phyloP scores from a whole-genome alignment of 2,797 vertebrate genomes.

The Erpetoichthys calabaricus region DNA sequence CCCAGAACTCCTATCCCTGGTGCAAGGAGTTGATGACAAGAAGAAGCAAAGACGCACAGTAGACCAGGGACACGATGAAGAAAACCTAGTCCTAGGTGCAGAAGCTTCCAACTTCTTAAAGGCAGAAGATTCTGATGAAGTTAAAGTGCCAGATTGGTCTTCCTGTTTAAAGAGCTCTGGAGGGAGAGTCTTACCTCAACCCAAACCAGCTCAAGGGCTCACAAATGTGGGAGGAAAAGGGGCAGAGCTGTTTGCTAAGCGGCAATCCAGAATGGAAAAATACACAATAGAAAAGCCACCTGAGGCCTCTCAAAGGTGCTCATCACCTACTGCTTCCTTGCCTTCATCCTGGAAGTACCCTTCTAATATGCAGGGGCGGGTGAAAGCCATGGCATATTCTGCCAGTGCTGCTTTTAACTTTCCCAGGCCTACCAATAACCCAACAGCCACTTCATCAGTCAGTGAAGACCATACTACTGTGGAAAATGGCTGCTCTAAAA shows the following conservation, averaged over 20 bases:
- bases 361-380: constrained; percentile 56
- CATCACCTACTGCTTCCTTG: constrained; percentile 86
- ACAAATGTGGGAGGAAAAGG: constrained; percentile 79
- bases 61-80: constrained; percentile 60
- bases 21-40: constrained; percentile 74
- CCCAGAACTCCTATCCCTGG: constrained; percentile 82
- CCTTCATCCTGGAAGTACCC: constrained; percentile 91
- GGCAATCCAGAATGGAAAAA: constrained; percentile 91
- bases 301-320: constrained; percentile 50
- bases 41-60: constrained; percentile 64
- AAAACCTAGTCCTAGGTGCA: constrained; percentile 78
- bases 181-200: constrained; percentile 59
- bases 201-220: constrained; percentile 70
- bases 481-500: constrained; percentile 70
- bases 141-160: constrained; percentile 65
- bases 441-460: constrained; percentile 49
- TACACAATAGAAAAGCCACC: constrained; percentile 67
- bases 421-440: constrained; percentile 48
- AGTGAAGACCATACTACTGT: constrained; percentile 38
- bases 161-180: constrained; percentile 81
- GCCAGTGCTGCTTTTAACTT: constrained; percentile 59
- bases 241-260: constrained; percentile 81
- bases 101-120: constrained; percentile 85
- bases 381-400: constrained; percentile 63
- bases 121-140: constrained; percentile 29